A percentile compares a stretch with the other conserved stretches of the same genome.
Conservation (phyloP, 2,113 vertebrate species). For the Strigops habroptila region DNA sequence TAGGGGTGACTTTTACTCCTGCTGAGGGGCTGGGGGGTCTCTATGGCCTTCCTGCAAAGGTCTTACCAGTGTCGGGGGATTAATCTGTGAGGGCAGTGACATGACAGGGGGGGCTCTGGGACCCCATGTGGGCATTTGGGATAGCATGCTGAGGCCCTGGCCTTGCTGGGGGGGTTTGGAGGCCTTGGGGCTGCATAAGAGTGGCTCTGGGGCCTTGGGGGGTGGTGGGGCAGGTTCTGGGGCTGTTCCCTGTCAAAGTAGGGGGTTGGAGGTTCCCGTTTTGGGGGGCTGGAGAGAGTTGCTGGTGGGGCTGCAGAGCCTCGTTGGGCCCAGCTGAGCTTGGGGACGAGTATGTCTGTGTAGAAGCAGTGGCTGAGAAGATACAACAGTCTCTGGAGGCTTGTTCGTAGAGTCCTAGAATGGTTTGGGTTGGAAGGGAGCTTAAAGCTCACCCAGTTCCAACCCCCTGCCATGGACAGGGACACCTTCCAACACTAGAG, state of each 20-base stretch:
- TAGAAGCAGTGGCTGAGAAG: neutral
- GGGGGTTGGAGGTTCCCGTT: too few relatives aligned
- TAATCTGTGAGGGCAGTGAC: fast-evolving
- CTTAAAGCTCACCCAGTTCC: too few relatives aligned
- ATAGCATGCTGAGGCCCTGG: neutral
- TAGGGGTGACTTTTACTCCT: too few relatives aligned
- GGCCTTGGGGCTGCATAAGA: neutral
- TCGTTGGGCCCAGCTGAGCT: fast-evolving
- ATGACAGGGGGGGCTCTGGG: too few relatives aligned
- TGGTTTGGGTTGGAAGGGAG: too few relatives aligned
- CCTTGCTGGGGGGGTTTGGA: neutral
- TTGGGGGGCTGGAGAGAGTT: fast-evolving
- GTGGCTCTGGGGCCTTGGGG: too few relatives aligned
- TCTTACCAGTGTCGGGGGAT: fast-evolving
- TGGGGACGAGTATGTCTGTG: fast-evolving
- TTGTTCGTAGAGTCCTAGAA: too few relatives aligned
- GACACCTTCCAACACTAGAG: too few relatives aligned
- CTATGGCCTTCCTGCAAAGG: neutral
- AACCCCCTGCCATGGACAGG: too few relatives aligned
- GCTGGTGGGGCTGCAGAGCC: neutral
- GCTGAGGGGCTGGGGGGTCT: neutral
- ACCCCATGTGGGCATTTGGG: too few relatives aligned
- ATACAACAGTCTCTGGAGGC: too few relatives aligned
- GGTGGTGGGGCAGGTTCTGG: neutral
- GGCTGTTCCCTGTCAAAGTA: neutral